Conservation (phyloP, 1,140 invertebrate genomes). For the Drosophila arizonae region DNA sequence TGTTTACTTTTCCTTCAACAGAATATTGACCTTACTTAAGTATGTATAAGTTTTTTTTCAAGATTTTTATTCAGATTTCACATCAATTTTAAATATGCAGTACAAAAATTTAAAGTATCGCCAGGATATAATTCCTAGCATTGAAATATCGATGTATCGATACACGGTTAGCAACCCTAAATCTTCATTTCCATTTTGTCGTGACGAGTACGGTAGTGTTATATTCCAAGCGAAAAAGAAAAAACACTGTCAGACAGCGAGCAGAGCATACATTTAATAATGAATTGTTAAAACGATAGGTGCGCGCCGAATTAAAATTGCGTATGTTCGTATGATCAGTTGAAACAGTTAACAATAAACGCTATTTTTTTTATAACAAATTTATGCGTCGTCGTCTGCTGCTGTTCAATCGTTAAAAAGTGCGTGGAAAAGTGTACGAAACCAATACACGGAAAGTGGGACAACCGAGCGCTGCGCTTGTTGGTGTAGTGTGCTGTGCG, state of each 20-base stretch:
- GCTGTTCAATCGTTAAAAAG: conserved; percentile 71
- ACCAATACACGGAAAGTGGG: conserved; percentile 80
- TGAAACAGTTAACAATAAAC: conserved; percentile 46
- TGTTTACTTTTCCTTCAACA: too few relatives aligned
- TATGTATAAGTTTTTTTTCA: too few relatives aligned
- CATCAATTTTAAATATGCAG: too few relatives aligned
- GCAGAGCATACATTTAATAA: conserved; percentile 71
- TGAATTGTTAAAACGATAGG: conserved; percentile 73
- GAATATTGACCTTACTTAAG: too few relatives aligned
- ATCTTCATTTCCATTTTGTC: conserved; percentile 61
- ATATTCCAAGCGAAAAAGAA: conserved; percentile 54
- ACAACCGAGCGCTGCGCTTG: conserved; percentile 71
- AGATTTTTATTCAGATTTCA: too few relatives aligned
- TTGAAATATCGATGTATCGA: conserved; percentile 36
- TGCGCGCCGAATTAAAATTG: conserved; percentile 65
- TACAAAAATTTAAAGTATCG: too few relatives aligned
- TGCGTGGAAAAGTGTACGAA: conserved; percentile 80
- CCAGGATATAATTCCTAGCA: neutral
- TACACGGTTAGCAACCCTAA: conserved; percentile 18
- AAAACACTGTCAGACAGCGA: conserved; percentile 75
- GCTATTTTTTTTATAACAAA: conserved; percentile 56
- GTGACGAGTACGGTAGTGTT: conserved; percentile 56
- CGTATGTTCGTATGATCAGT: conserved; percentile 46
- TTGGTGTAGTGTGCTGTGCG: conserved; percentile 39
- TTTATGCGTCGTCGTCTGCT: conserved; percentile 58